Evolutionary conservation across 2,113 vertebrate genomes (phyloP).

Genomic region (Peucedramus taeniatus): DNA sequence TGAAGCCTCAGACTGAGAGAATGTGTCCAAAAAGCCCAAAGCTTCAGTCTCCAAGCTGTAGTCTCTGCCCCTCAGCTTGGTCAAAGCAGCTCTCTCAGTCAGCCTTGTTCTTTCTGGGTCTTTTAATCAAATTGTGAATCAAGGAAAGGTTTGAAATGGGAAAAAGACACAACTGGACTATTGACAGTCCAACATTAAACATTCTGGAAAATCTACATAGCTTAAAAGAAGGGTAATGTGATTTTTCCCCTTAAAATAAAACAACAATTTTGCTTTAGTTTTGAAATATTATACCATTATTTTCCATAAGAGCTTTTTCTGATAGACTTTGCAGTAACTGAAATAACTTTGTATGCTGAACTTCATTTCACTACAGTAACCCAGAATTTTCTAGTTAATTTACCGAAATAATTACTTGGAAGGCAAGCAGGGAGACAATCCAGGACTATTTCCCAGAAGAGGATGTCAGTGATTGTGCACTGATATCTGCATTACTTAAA

Average conservation of each 20-base stretch:
- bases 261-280: background rate
- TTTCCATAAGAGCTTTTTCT: background rate
- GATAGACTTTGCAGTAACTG: background rate
- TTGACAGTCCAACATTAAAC: background rate
- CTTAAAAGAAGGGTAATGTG: background rate
- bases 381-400: background rate
- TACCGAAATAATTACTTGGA: background rate
- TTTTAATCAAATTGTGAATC: background rate
- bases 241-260: background rate
- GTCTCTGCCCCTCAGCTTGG: background rate
- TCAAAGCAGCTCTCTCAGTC: background rate
- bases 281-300: background rate
- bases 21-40: conserved; percentile 41
- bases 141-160: background rate
- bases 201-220: background rate
- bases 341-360: background rate
- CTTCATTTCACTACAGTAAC: background rate
- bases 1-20: conserved; percentile 12
- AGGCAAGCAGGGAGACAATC: background rate
- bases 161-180: background rate
- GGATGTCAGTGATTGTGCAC: background rate
- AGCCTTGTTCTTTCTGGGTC: background rate
- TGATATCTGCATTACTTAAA: background rate
- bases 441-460: background rate
- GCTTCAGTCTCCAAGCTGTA: background rate